Evolutionary conservation across 2,113 vertebrate species (phyloP).

Genomic region (Perccottus glenii): DNA sequence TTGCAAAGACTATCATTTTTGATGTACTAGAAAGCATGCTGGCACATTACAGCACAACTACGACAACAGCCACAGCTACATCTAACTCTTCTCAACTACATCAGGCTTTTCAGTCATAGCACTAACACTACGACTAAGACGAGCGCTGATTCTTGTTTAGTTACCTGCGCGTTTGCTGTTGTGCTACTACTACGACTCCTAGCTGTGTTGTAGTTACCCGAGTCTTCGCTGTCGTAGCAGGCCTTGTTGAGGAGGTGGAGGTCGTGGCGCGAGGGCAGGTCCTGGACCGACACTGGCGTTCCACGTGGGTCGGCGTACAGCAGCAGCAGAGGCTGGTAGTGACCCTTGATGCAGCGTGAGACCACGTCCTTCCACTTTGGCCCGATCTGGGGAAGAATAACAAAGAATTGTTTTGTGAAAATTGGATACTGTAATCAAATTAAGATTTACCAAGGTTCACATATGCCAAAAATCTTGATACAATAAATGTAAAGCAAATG

Average conservation of each 20-base stretch:
- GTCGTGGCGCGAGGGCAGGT: constrained; percentile 84
- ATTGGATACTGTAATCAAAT: no score
- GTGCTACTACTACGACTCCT: constrained; percentile 70
- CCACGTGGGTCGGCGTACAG: constrained; percentile 96
- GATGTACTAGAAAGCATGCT: not conserved
- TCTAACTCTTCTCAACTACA: constrained; percentile 10
- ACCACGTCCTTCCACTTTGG: constrained; percentile 99
- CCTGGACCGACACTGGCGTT: constrained; percentile 88
- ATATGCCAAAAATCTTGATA: no score
- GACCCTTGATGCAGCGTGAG: constrained; percentile 95
- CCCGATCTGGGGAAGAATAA: constrained; percentile 82
- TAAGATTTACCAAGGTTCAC: no score
- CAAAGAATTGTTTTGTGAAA: not conserved
- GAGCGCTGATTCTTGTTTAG: constrained; percentile 30
- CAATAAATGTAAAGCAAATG: no score
- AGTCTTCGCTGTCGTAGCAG: constrained; percentile 95
- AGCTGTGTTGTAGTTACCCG: constrained; percentile 83
- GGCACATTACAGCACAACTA: constrained; percentile 9
- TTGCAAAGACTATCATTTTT: constrained; percentile 1
- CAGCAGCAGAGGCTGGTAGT: constrained; percentile 95
- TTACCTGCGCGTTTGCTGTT: constrained; percentile 57
- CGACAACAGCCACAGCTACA: constrained; percentile 6
- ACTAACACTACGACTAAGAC: constrained; percentile 35
- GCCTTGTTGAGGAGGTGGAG: constrained; percentile 84
- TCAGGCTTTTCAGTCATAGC: constrained; percentile 25